These are phyloP conservation scores for Formica exsecta DNA, from an alignment of 1,140 invertebrate species.

Conservation along the genomic window DNA sequence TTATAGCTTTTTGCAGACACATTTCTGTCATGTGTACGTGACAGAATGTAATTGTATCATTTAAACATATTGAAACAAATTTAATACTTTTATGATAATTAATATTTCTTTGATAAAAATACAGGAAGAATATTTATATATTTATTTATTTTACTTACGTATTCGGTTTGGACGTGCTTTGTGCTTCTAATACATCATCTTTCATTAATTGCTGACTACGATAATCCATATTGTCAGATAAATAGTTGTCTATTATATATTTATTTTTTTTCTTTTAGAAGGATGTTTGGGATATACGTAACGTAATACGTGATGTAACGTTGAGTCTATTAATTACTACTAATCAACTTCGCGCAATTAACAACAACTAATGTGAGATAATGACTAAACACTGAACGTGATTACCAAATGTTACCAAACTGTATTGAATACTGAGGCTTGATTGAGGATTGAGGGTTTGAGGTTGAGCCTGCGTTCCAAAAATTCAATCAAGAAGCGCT, in stretches of 20 bases:
- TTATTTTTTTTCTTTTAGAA: background rate
- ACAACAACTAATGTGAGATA: background rate
- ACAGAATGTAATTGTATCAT: background rate
- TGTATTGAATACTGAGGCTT: too few species aligned
- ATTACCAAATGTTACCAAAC: too few species aligned
- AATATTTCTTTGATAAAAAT: background rate
- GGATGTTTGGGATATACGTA: background rate
- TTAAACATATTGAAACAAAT: background rate
- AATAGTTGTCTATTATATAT: background rate
- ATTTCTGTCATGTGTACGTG: conserved; percentile 26
- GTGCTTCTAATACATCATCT: conserved; percentile 69
- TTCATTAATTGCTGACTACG: conserved; percentile 76
- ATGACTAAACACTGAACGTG: too few species aligned
- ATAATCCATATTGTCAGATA: conserved; percentile 71
- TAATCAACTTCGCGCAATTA: background rate
- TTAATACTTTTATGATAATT: background rate
- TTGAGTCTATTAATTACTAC: background rate
- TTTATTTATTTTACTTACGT: conserved; percentile 21
- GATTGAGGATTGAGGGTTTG: too few species aligned
- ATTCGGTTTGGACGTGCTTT: background rate
- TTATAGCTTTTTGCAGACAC: conserved; percentile 12
- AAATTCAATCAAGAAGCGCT: too few species aligned
- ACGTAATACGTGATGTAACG: background rate
- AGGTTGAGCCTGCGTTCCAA: too few species aligned
- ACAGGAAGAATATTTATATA: background rate